Evolutionary conservation across 2,113 vertebrate species (phyloP).

Genomic region (Furnarius figulus): DNA sequence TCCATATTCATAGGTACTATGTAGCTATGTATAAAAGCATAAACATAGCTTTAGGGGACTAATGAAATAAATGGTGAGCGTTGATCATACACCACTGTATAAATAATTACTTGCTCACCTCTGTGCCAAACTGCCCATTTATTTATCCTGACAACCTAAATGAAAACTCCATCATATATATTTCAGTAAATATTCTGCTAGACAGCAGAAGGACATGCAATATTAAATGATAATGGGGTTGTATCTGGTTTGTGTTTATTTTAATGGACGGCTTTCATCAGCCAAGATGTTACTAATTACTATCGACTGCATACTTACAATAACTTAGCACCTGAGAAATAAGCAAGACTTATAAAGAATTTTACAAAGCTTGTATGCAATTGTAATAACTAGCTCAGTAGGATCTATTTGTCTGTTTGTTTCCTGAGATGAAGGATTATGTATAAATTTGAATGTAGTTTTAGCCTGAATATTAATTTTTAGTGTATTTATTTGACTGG

Average conservation of each 20-base stretch:
- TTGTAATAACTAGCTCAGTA: neutral
- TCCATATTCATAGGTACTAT: neutral
- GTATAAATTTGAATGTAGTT: neutral
- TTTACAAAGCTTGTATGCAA: neutral
- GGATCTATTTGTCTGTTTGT: neutral
- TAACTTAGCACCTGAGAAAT: neutral
- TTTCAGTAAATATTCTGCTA: neutral
- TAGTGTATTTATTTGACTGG: neutral
- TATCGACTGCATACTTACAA: neutral
- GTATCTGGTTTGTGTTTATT: neutral
- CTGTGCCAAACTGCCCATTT: neutral
- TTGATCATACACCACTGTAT: neutral
- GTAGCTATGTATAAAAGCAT: neutral
- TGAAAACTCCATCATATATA: neutral
- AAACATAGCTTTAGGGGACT: neutral
- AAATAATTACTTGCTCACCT: neutral
- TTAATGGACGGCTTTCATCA: conserved; percentile 15
- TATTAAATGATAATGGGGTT: neutral
- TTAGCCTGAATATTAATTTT: neutral
- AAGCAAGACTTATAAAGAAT: neutral
- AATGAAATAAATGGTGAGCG: neutral
- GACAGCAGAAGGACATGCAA: neutral
- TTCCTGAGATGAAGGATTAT: neutral
- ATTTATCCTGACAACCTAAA: conserved; percentile 23
- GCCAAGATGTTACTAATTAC: neutral